These are phyloP conservation scores for Cryptocephalus moraei DNA, from an alignment of 2,888 invertebrate species.

Conservation along the genomic window DNA sequence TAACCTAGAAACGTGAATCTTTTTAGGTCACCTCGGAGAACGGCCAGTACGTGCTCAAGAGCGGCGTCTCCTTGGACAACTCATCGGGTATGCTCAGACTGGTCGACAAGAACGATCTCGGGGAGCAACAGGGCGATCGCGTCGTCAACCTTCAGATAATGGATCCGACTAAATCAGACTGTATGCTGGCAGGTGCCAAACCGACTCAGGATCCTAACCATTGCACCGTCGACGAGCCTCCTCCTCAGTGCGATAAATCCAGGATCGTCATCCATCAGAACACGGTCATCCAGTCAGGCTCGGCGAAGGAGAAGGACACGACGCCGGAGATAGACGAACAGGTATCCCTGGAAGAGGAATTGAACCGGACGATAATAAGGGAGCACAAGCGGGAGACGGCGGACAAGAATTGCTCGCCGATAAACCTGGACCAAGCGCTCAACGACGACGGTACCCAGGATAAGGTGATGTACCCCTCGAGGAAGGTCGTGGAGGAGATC, in stretches of 20 bases:
- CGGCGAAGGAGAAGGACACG: not conserved
- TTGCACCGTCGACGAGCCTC: conserved; percentile 4
- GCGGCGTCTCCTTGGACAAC: conserved; percentile 21
- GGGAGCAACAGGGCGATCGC: conserved; percentile 17
- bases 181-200: conserved; percentile 19
- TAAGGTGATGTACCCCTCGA: conserved; percentile 6
- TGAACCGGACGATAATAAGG: conserved; percentile 11
- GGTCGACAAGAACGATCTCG: conserved; percentile 16
- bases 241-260: conserved; percentile 6
- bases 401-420: conserved; percentile 25
- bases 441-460: conserved; percentile 7
- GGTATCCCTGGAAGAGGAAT: conserved; percentile 8
- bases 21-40: conserved; percentile 21
- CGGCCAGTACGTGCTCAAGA: conserved; percentile 26
- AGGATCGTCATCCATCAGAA: conserved; percentile 21
- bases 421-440: conserved; percentile 19
- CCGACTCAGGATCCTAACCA: conserved; percentile 10
- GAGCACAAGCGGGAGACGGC: conserved; percentile 18
- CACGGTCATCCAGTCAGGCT: conserved; percentile 14
- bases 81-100: conserved; percentile 22
- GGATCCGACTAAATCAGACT: conserved; percentile 20
- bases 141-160: conserved; percentile 27
- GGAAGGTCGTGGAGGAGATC: conserved; percentile 6
- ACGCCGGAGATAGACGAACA: conserved; percentile 3
- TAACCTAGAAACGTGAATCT: too few species aligned